Conservation (phyloP, 2,888 invertebrate species). For the Epinotia brunnichana region DNA sequence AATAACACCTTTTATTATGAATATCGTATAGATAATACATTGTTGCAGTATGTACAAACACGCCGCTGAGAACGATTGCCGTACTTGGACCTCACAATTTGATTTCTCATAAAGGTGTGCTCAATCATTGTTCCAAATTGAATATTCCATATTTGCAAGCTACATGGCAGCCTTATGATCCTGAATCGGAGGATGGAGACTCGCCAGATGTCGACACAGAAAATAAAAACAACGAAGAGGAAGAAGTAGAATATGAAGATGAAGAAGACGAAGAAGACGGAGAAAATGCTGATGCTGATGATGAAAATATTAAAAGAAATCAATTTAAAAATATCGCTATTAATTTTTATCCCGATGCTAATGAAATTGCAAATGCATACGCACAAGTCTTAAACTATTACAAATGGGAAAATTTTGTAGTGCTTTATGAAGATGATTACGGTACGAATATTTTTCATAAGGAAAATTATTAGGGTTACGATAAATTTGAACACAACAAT, state of each 20-base stretch:
- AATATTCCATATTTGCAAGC: slow-evolving; percentile 78
- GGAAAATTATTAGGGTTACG: background rate
- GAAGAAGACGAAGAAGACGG: slow-evolving; percentile 46
- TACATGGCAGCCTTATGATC: slow-evolving; percentile 71
- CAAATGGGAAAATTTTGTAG: slow-evolving; percentile 91
- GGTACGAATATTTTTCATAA: slow-evolving; percentile 69
- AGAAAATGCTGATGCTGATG: slow-evolving; percentile 2
- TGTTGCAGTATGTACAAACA: slow-evolving; percentile 68
- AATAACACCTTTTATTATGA: too few relatives aligned
- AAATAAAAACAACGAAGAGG: slow-evolving; percentile 45
- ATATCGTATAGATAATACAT: too few relatives aligned
- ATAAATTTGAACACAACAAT: background rate
- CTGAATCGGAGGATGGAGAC: slow-evolving; percentile 54
- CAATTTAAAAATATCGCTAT: slow-evolving; percentile 75
- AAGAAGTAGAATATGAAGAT: too few relatives aligned
- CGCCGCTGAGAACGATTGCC: slow-evolving; percentile 63
- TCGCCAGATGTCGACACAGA: slow-evolving; percentile 43
- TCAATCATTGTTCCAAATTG: slow-evolving; percentile 69
- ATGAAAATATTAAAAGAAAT: slow-evolving; percentile 1
- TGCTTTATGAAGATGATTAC: slow-evolving; percentile 92
- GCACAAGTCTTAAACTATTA: slow-evolving; percentile 89
- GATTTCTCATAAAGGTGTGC: slow-evolving; percentile 65
- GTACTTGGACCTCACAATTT: slow-evolving; percentile 74
- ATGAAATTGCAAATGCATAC: slow-evolving; percentile 87
- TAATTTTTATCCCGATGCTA: slow-evolving; percentile 88